phyloP scores from a whole-genome alignment of 2,888 invertebrate species.

The Mamestra brassicae region DNA sequence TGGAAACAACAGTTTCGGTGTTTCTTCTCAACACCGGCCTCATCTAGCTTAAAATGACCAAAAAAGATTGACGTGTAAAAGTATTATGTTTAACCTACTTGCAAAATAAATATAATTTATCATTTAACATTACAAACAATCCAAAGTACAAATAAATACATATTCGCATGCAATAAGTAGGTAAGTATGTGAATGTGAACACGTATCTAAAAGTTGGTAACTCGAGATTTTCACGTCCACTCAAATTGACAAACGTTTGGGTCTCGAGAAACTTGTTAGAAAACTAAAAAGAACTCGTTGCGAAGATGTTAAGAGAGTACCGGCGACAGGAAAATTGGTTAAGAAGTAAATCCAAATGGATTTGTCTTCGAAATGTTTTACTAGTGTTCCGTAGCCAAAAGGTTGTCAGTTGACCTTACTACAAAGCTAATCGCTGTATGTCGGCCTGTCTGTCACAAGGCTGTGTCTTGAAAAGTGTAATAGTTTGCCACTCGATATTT shows the following conservation, averaged over 20 bases:
- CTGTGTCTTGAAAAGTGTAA: too few relatives aligned
- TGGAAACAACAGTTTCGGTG: too few relatives aligned
- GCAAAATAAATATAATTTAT: too few relatives aligned
- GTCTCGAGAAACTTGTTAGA: conserved; percentile 86
- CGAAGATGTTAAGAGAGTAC: conserved; percentile 78
- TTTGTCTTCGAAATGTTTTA: not conserved
- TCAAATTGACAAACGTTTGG: conserved; percentile 86
- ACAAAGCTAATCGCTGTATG: not conserved
- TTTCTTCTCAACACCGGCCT: too few relatives aligned
- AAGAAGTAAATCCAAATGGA: conserved; percentile 32
- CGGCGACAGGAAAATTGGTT: conserved; percentile 5
- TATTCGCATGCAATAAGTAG: conserved; percentile 35
- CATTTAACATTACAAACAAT: not conserved
- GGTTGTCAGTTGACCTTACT: not conserved
- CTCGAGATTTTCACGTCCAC: conserved; percentile 83
- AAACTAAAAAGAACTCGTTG: conserved; percentile 87
- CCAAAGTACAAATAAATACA: conserved; percentile 25
- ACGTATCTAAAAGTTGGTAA: conserved; percentile 79
- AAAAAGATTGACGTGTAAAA: too few relatives aligned
- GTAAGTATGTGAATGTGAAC: conserved; percentile 43
- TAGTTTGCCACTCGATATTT: too few relatives aligned
- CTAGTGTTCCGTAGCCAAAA: not conserved
- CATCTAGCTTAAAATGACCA: too few relatives aligned
- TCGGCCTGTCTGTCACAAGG: not conserved
- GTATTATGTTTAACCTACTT: too few relatives aligned